A percentile compares a stretch with the other conserved stretches of the same genome.
Conservation (phyloP, 35 echinoderm and acorn worm genomes). For the Eucidaris tribuloides region DNA sequence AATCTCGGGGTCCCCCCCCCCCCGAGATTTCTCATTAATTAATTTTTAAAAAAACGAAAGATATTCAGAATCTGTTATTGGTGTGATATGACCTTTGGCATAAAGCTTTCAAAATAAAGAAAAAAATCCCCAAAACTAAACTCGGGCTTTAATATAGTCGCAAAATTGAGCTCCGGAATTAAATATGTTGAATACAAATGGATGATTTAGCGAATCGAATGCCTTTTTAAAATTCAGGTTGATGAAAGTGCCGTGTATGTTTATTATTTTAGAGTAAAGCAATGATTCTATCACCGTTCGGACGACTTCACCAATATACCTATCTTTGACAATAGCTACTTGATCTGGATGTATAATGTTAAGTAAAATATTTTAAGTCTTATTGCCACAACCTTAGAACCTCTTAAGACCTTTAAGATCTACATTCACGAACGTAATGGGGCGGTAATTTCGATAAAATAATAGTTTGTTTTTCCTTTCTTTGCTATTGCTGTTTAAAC, state of each 20-base stretch:
- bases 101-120: too few species aligned
- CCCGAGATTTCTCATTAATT: too few species aligned
- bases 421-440: background rate
- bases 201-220: background rate
- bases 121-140: too few species aligned
- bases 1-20: too few species aligned
- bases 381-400: background rate
- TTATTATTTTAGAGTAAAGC: background rate
- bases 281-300: background rate
- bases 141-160: too few species aligned
- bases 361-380: background rate
- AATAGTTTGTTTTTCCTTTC: background rate
- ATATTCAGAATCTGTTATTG: too few species aligned
- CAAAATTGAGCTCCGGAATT: background rate
- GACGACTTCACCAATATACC: background rate
- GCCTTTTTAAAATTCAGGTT: background rate
- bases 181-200: background rate
- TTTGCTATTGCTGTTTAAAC: background rate
- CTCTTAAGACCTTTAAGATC: conserved; percentile 5
- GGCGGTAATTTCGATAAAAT: background rate
- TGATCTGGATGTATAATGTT: background rate
- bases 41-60: too few species aligned
- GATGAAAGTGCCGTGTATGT: background rate
- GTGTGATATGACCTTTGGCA: too few species aligned
- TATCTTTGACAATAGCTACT: background rate